Conservation (phyloP, 92 coral and sea anemone species). For the Virgularia gustaviana region DNA sequence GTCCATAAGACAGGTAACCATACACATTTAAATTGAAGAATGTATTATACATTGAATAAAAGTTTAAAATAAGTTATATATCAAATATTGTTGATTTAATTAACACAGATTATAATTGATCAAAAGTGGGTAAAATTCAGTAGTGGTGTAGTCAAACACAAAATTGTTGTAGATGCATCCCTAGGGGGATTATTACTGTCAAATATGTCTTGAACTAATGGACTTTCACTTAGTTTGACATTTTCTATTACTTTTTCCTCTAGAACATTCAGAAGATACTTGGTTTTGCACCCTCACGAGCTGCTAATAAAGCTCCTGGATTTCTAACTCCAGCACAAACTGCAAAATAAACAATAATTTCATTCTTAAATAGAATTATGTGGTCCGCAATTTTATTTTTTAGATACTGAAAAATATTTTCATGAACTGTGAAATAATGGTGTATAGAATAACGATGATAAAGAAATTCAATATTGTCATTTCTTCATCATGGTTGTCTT, state of each 20-base stretch:
- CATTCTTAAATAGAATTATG: too few species aligned
- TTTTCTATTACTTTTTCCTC: constrained; percentile 16
- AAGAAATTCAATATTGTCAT: too few species aligned
- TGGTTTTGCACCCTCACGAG: constrained; percentile 98
- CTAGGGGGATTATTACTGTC: too few species aligned
- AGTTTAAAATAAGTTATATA: too few species aligned
- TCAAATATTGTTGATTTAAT: too few species aligned
- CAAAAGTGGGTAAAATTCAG: background rate
- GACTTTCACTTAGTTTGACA: too few species aligned
- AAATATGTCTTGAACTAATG: too few species aligned
- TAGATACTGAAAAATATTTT: background rate
- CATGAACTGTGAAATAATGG: background rate
- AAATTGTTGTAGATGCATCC: background rate
- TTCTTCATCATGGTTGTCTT: too few species aligned
- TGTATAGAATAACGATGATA: background rate
- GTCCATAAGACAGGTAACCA: constrained; percentile 90
- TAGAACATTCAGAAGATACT: constrained; percentile 90
- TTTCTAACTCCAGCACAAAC: constrained; percentile 86
- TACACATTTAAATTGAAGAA: background rate
- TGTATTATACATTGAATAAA: background rate
- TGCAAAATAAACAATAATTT: constrained; percentile 56
- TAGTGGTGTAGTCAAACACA: background rate
- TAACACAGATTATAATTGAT: too few species aligned
- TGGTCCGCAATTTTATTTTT: background rate
- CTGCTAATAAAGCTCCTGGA: constrained; percentile 95